Base-by-base conservation (phyloP, 2,797 vertebrate species). In the Enteromius anoplus region DNA sequence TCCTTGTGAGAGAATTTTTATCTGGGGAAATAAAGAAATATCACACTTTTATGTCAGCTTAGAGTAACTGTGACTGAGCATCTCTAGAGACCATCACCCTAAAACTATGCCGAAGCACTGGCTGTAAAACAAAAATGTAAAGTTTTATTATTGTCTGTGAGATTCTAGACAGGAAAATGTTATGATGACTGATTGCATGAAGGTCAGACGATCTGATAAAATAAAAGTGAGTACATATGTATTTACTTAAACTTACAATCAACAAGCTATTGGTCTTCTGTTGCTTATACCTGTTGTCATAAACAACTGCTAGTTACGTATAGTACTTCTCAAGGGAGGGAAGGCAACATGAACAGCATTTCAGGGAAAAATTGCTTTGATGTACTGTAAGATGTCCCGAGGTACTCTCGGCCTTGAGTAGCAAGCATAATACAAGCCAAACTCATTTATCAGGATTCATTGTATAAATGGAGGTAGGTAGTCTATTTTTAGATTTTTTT, bases 41-140 rank as follows among this genome's bases (percentile, higher is more conserved):
- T 64, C 55, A 64, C 75, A 71, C 75, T 71, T 83, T 78, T 51
- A 78, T 78, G 42, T 69, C 81, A 78, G 21, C 42, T 83, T 83
- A 84, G 23, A 26, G 23, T 40, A 85, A n/a, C 66, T 49, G 40
- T 62, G 42, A 64, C 32, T 47, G 49, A 69, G 40, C 15, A 9
- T 77, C 73, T 70, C 51, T 47, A 1, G 58, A 19, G 73, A 49
- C 65, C 40, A 49, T 60, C 49, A 60, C 49, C 32, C 49, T 32
- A 45, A 60, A 77, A 70, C 53, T 37, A 47, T 68, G 32, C 58
- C 32, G 1, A 29, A 73, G 42, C 14, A 5, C 58, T 51, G 29
- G 29, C 21, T 81, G 21, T 73, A 34, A 47, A 47, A 26, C 26
- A 26, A 45, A 80, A 23, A 64, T 21, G 1, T 55, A 37, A 23